Base-by-base conservation (phyloP, 2,113 vertebrate species). In the Nettapus auritus region DNA sequence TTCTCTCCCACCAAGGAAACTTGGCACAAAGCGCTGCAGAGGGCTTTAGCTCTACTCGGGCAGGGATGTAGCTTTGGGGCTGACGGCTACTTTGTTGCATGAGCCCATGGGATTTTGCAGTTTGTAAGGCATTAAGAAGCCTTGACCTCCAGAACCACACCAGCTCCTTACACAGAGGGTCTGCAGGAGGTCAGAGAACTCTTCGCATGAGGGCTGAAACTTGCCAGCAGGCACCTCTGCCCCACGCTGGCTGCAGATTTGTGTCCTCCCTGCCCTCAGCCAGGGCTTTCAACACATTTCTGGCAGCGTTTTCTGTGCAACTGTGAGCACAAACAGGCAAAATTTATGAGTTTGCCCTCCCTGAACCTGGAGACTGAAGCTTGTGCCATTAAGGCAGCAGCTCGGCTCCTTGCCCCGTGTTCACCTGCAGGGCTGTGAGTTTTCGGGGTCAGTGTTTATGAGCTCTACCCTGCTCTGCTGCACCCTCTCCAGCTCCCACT, bases 71-170 rank as follows among this genome's bases (percentile, higher is more conserved):
- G 55, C 10, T 40, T 71, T 3, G 3, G 6, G 52, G 29, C 12
- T 3, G 5, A 3, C 0, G 5, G 34, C 44, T 7, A 42, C 26
- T 40, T 60, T 29, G 8, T 28, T 57, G 34, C 2, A 1, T 0
- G 17, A 69, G 38, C 8, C 68, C 31, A n/a, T 9, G n/a, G 6
- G 9, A 55, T 8, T 15, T 64, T 31, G 74, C 31, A 9, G 17
- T 46, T 53, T 3, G 8, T 19, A 31, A n/a, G 36, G 36, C 4
- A 22, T 8, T 28, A 17, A 44, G 9, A 38, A 44, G 42, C 14
- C 5, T n/a, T 59, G 10, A 22, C 22, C 50, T 33, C 7, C 9
- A 50, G 23, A 9, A 19, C 55, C 29, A 11, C 9, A 9, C 29
- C 6, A 44, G 6, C 44, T 40, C 36, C 78, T 53, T 26, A 73